Base-by-base conservation (phyloP, 2,888 invertebrate genomes). In the Dynastes maya region DNA sequence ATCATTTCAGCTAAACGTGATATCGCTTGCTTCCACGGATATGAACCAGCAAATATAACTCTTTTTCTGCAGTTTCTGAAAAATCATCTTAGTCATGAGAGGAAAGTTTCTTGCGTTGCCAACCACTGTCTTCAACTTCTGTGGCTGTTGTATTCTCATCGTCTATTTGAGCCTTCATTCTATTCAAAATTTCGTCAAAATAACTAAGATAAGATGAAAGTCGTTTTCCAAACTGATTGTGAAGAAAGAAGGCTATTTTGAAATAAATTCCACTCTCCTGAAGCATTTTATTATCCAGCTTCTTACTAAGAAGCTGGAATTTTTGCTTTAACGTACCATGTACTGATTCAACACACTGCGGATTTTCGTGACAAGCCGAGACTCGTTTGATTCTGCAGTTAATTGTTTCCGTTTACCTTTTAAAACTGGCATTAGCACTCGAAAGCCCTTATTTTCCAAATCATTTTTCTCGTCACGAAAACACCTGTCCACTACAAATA, bases 291-390 rank as follows among this genome's bases (percentile, higher is more conserved):
- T 32, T 32, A 32, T 32, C 5, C 32, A 32, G 8, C 8, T 51
- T 51, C n/a, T 51, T 51, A n/a, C 8, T n/a, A n/a, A 51, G 51
- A 51, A 51, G 51, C 51, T 51, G 51, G 51, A 51, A 51, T 51
- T 51, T 51, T 32, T 32, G 32, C 2, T 32, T 32, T 32, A 4
- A 5, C 32, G 1, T 32, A 32, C 32, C 5, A 32, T 32, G 32
- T 32, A 32, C 32, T 32, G 32, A 5, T 32, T 32, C 5, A 32
- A 32, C 5, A 32, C 0, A 4, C 32, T 5, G 1, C 32, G 32
- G 32, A 32, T 32, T 32, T 32, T 32, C 5, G 5, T 32, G 1
- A 32, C 32, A 5, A 32, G 5, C 5, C 32, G 32, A 32, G 32
- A 32, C 5, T 32, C 5, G 32, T 32, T 32, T 16, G 16, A 16